Evolutionary conservation across 2,113 vertebrate species (phyloP), one percentile per base, ranked within the genome.

Genomic region (Rallus limicola): DNA sequence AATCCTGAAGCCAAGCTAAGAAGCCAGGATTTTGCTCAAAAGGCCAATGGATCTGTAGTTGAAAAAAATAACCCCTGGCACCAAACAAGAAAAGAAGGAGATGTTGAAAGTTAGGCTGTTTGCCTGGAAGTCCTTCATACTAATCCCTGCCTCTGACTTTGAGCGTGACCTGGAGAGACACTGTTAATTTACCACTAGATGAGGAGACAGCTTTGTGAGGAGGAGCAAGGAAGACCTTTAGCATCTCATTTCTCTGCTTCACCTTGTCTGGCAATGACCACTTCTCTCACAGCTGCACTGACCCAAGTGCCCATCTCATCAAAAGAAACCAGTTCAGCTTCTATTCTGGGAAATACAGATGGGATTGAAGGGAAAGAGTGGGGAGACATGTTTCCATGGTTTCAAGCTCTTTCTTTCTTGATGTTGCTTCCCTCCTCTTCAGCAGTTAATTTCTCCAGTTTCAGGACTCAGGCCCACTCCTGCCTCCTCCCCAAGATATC

Each of bases 301-400:
- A 93, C 92, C 95, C 64, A 70, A 63, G 85, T 25, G 44, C 86
- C 91, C 91, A n/a, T 71, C 88, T 96, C 64, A 95, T 93, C 86
- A 94, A 96, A 95, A 94, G 94, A 89, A 96, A 91, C 50, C 69
- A 64, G 95, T 95, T 96, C 94, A 94, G 83, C 21, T 3, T 95
- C 92, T 97, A 96, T 97, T 97, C 96, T 95, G 64, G 94, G 97
- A 97, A 96, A 93, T 94, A 80, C 85, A 97, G 91, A 96, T 91
- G 92, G 94, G 64, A 92, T 77, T 52, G 77, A 93, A 93, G n/a
- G 53, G 76, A 92, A 93, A 58, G 78, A 77, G 75, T 17, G 38
- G 82, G 85, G 87, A 94, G 52, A 89, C 29, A 36, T 0, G 95
- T 97, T 97, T 97, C 97, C 96, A 97, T 97, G 97, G 97, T 97